A percentile compares a stretch with the other conserved stretches of the same genome.
Conservation (phyloP, 2,888 invertebrate species). For the Pterobdella sp. region DNA sequence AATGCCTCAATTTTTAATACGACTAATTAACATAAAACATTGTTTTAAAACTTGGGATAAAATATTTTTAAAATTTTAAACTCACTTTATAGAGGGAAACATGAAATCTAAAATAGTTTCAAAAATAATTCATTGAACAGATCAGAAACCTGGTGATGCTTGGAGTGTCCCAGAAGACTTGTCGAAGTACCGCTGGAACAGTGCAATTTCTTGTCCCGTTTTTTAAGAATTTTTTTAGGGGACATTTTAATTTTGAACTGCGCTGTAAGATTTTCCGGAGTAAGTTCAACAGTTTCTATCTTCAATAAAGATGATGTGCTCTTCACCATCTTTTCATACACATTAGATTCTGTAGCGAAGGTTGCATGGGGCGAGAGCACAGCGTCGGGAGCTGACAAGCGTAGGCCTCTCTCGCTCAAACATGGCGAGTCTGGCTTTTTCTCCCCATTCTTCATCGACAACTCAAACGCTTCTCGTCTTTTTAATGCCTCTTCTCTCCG, state of each 20-base stretch:
- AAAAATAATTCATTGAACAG: no score
- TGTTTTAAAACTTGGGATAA: not conserved
- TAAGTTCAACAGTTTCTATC: slow-evolving; percentile 27
- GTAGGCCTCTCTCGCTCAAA: slow-evolving; percentile 17
- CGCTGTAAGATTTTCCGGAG: slow-evolving; percentile 21
- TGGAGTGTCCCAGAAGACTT: slow-evolving; percentile 7
- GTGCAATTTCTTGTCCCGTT: slow-evolving; percentile 16
- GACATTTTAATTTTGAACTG: slow-evolving; percentile 26
- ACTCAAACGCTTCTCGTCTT: slow-evolving; percentile 88
- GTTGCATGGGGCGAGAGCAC: slow-evolving; percentile 8
- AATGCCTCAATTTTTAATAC: not conserved
- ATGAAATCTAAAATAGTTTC: not conserved
- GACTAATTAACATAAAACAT: not conserved
- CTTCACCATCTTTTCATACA: slow-evolving; percentile 27
- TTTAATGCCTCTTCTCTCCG: slow-evolving; percentile 95
- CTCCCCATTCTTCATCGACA: slow-evolving; percentile 83
- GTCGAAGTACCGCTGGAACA: slow-evolving; percentile 19
- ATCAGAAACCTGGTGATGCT: slow-evolving; percentile 1
- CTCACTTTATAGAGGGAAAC: not conserved
- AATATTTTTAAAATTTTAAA: not conserved
- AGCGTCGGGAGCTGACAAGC: not conserved
- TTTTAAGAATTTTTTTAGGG: slow-evolving; percentile 16
- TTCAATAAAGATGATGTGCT: slow-evolving; percentile 26
- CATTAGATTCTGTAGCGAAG: slow-evolving; percentile 24
- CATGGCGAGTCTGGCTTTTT: slow-evolving; percentile 19